A percentile compares a stretch with the other conserved stretches of the same genome.
phyloP scores from a whole-genome alignment of 2,113 vertebrate genomes.

The Siphamia tubifer region DNA sequence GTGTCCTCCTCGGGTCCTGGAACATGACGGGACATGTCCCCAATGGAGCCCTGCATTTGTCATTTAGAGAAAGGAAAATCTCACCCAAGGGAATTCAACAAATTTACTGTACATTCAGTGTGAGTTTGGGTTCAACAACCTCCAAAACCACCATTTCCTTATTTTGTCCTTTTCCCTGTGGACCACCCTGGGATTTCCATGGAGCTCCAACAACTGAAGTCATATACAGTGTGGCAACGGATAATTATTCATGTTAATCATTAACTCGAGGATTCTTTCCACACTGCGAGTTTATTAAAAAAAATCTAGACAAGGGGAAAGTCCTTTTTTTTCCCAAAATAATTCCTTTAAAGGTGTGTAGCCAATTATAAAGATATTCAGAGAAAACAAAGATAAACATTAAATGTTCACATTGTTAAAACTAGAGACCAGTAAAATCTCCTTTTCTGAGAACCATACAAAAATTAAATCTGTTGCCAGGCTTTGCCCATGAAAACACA shows the following conservation, averaged over 20 bases:
- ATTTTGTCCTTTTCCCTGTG: conserved; percentile 11
- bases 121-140: background rate
- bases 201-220: background rate
- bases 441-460: no score
- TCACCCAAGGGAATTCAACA: background rate
- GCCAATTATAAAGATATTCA: no score
- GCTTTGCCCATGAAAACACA: no score
- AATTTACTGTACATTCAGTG: background rate
- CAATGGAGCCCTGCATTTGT: background rate
- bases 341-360: no score
- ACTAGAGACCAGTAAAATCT: no score
- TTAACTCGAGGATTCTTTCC: background rate
- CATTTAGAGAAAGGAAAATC: background rate
- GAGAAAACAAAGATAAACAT: no score
- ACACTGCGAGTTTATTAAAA: no score
- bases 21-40: conserved; percentile 28
- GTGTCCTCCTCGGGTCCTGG: background rate
- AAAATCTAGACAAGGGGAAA: no score
- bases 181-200: conserved; percentile 22
- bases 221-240: background rate
- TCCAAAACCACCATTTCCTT: background rate
- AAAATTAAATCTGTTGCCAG: background rate
- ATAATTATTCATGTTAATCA: background rate
- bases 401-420: no score
- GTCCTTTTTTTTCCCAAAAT: no score